phyloP scores from a whole-genome alignment of 2,113 vertebrate species.

The Crotalus viridis region DNA sequence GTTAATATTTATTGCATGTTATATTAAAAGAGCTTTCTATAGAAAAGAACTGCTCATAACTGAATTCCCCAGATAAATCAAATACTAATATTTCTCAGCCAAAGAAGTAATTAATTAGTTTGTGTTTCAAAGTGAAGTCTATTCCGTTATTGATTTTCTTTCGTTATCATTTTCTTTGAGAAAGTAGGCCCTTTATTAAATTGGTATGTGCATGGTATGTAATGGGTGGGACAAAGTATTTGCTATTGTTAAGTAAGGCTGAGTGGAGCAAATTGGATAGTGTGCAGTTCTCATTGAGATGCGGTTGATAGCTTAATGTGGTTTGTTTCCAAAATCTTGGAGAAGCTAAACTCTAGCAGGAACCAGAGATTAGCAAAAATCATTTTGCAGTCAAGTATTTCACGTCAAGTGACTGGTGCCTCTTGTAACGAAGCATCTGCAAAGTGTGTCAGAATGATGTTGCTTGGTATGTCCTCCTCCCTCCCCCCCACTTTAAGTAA shows the following conservation, averaged over 20 bases:
- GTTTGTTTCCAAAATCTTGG: conserved; percentile 56
- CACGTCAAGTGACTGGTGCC: conserved; percentile 56
- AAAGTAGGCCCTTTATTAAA: conserved; percentile 50
- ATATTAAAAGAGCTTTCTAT: conserved; percentile 42
- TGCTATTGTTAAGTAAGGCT: conserved; percentile 10
- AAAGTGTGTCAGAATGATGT: conserved; percentile 44
- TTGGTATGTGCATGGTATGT: not conserved
- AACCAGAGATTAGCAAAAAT: conserved; percentile 55
- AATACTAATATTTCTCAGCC: conserved; percentile 56
- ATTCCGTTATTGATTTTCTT: conserved; percentile 57
- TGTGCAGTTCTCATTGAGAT: conserved; percentile 57
- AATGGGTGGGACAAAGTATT: not conserved
- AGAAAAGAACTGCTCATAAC: conserved; percentile 50
- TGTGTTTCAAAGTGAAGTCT: conserved; percentile 61
- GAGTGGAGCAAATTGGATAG: conserved; percentile 35
- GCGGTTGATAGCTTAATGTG: conserved; percentile 45
- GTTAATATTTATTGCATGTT: conserved; percentile 30
- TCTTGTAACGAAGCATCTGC: conserved; percentile 60
- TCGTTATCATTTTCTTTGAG: conserved; percentile 48
- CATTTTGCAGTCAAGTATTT: conserved; percentile 64
- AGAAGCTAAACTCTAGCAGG: conserved; percentile 43
- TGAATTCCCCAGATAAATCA: conserved; percentile 62
- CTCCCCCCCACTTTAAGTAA: conserved; percentile 33
- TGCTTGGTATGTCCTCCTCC: conserved; percentile 43
- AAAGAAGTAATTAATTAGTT: conserved; percentile 64